Evolutionary conservation across 2,797 vertebrate species (phyloP).

Genomic region (Danio jaintianensis): DNA sequence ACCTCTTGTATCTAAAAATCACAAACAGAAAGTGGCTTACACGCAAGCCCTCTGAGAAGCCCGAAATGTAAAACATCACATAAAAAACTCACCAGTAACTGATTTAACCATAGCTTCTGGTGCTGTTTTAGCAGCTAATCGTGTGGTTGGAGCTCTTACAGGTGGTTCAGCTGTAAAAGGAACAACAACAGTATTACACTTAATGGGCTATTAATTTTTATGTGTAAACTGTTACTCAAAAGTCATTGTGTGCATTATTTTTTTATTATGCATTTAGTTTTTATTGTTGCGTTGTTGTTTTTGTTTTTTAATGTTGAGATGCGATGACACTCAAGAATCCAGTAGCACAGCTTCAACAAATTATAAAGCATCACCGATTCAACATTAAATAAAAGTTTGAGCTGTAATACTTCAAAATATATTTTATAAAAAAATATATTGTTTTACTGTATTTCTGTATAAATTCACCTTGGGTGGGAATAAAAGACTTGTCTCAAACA

Average conservation of each 20-base stretch:
- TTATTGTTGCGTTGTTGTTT: no score
- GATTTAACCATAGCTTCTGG: slow-evolving; percentile 53
- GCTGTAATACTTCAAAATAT: neutral
- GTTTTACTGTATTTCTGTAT: neutral
- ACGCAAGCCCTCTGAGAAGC: neutral
- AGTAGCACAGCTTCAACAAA: no score
- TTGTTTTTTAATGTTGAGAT: no score
- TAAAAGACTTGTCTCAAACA: neutral
- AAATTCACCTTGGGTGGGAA: neutral
- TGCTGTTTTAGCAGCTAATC: slow-evolving; percentile 65
- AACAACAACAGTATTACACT: slow-evolving; percentile 10
- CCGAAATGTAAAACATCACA: neutral
- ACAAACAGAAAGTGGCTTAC: neutral
- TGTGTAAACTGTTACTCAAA: neutral
- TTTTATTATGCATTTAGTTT: no score
- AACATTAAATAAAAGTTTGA: no score
- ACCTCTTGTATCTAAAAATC: slow-evolving; percentile 57
- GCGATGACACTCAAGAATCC: no score
- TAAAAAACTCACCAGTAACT: slow-evolving; percentile 65
- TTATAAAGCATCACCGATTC: no score
- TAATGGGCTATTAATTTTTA: neutral
- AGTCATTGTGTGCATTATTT: neutral
- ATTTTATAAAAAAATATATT: no score
- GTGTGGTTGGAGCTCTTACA: slow-evolving; percentile 57
- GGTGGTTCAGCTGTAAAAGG: slow-evolving; percentile 60